A percentile compares a stretch with the other conserved stretches of the same genome.
These are phyloP conservation scores for Nerophis ophidion DNA, from an alignment of 2,113 vertebrate genomes.

Conservation along the genomic window DNA sequence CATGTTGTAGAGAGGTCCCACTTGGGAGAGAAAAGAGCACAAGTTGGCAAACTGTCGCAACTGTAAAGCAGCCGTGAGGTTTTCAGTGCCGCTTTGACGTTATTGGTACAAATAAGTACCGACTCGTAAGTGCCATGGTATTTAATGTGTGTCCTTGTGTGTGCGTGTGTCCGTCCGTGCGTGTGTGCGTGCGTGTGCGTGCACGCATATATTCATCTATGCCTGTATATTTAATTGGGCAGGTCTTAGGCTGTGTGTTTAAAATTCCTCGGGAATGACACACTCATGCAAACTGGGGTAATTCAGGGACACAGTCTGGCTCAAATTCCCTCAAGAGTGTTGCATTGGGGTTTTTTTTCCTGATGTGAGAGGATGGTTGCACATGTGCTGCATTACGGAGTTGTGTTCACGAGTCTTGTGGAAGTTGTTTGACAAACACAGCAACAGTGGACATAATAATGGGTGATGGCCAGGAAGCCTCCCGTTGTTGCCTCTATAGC, in stretches of 20 bases:
- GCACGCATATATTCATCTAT: constrained; percentile 29
- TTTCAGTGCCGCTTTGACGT: constrained; percentile 28
- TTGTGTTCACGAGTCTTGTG: not conserved
- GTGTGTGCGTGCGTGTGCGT: constrained; percentile 4
- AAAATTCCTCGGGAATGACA: constrained; percentile 62
- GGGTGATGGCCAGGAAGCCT: not conserved
- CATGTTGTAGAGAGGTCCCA: constrained; percentile 4
- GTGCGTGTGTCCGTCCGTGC: no score
- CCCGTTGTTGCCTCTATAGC: not conserved
- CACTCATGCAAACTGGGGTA: constrained; percentile 44
- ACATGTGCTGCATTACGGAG: constrained; percentile 12
- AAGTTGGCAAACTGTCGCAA: constrained; percentile 12
- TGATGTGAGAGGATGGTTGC: constrained; percentile 13
- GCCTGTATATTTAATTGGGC: constrained; percentile 54
- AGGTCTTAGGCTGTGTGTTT: constrained; percentile 56
- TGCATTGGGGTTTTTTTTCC: constrained; percentile 32
- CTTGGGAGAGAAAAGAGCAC: constrained; percentile 12
- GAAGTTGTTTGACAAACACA: not conserved
- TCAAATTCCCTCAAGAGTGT: constrained; percentile 28
- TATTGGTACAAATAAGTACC: constrained; percentile 37
- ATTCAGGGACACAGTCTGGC: constrained; percentile 50
- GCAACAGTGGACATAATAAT: not conserved
- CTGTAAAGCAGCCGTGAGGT: constrained; percentile 19
- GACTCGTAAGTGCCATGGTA: constrained; percentile 24
- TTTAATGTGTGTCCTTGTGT: not conserved